Evolutionary conservation across 23 tunicate genomes (phyloP).

Genomic region (Botrylloides violaceus): DNA sequence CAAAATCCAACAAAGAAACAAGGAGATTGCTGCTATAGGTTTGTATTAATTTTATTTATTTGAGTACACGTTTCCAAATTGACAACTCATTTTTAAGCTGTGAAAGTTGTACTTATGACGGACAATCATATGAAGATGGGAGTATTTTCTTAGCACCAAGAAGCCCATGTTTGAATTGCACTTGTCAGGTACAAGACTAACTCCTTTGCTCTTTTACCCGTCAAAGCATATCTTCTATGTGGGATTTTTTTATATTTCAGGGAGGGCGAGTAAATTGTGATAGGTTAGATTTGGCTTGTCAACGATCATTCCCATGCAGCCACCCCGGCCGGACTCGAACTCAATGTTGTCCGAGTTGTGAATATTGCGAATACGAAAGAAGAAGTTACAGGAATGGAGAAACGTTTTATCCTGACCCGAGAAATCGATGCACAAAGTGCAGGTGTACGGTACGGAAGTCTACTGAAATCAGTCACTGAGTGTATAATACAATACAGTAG

Average conservation of each 20-base stretch:
- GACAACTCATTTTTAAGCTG: constrained; percentile 29
- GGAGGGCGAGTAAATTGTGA: constrained; percentile 39
- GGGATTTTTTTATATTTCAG: constrained; percentile 11
- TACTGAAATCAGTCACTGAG: background rate
- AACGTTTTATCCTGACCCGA: constrained; percentile 38
- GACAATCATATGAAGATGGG: constrained; percentile 38
- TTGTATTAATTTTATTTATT: background rate
- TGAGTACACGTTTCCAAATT: background rate
- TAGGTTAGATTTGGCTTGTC: constrained; percentile 45
- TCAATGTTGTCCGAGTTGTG: constrained; percentile 60
- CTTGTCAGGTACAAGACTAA: constrained; percentile 35
- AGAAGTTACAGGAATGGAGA: constrained; percentile 54
- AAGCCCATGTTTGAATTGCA: constrained; percentile 66
- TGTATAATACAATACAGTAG: too few species aligned
- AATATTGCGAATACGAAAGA: constrained; percentile 59
- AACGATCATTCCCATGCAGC: constrained; percentile 18
- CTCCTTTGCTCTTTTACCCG: background rate
- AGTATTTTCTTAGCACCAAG: constrained; percentile 29
- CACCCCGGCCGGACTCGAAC: constrained; percentile 60
- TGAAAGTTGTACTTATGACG: constrained; percentile 41
- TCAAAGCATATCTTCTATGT: background rate
- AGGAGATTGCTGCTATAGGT: constrained; percentile 80
- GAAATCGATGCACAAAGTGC: constrained; percentile 46
- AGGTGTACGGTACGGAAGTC: constrained; percentile 39
- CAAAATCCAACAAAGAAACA: constrained; percentile 8